Percentiles rank a stretch among this genome's conserved stretches.
Evolutionary conservation across 2,797 vertebrate genomes (phyloP).

Genomic region (Distichodus sexfasciatus): DNA sequence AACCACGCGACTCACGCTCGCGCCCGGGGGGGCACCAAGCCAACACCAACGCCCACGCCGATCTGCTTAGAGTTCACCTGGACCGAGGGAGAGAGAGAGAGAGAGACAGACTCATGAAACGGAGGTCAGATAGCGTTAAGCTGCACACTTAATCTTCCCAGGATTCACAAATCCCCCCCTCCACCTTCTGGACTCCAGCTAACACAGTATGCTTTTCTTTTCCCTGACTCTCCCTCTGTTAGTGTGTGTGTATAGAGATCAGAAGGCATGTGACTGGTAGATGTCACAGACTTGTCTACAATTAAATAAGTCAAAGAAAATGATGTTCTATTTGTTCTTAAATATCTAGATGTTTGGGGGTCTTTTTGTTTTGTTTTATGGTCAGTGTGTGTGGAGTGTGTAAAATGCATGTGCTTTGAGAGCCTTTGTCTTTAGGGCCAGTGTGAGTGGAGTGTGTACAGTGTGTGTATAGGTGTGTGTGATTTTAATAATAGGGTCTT

Average conservation of each 20-base stretch:
- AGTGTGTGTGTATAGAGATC: conserved; percentile 7
- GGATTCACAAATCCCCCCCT: conserved; percentile 63
- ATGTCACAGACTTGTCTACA: too few species aligned
- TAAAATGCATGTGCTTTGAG: too few species aligned
- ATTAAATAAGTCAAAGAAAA: too few species aligned
- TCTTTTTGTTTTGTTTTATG: too few species aligned
- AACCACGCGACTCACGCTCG: conserved; percentile 10
- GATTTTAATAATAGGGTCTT: too few species aligned
- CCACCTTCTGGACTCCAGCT: conserved; percentile 56
- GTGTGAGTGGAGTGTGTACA: too few species aligned
- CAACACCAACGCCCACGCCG: conserved; percentile 44
- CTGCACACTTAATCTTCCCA: conserved; percentile 64
- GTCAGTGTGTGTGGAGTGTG: too few species aligned
- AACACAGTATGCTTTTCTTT: not conserved
- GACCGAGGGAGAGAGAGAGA: conserved; percentile 9
- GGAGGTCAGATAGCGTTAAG: conserved; percentile 54
- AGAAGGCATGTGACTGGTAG: too few species aligned
- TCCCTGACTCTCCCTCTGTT: conserved; percentile 12
- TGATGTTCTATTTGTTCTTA: too few species aligned
- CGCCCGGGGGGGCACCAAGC: not conserved
- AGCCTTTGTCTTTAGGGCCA: too few species aligned
- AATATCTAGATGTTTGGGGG: too few species aligned
- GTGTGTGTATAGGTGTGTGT: too few species aligned
- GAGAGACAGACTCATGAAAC: conserved; percentile 32
- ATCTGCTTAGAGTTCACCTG: conserved; percentile 70